Evolutionary conservation across 2,113 vertebrate genomes (phyloP).

Genomic region (Urocolius indicus): DNA sequence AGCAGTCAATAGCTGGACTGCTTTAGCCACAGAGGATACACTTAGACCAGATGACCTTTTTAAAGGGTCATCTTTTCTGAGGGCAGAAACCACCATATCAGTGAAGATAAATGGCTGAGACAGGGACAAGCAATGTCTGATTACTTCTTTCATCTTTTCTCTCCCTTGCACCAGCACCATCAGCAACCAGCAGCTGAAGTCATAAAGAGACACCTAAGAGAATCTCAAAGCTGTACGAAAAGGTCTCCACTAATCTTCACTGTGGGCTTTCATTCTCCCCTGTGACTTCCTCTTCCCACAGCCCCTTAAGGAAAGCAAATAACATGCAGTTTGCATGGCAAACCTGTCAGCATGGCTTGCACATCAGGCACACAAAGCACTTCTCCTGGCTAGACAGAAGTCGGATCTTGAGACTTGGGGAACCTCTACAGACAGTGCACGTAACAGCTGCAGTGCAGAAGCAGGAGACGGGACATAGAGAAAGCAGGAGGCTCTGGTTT

Average conservation of each 20-base stretch:
- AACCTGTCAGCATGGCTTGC: background rate
- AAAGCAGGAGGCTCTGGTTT: background rate
- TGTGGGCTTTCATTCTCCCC: background rate
- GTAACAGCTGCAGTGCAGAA: background rate
- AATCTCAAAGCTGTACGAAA: background rate
- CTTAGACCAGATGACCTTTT: background rate
- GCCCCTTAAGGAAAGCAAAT: background rate
- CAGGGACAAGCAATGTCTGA: background rate
- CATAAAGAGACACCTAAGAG: background rate
- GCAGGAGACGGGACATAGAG: background rate
- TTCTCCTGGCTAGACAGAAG: background rate
- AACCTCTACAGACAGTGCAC: background rate
- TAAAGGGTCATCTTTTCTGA: background rate
- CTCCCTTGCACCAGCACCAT: background rate
- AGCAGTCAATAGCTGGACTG: background rate
- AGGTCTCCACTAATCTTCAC: background rate
- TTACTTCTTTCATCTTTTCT: background rate
- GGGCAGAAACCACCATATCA: background rate
- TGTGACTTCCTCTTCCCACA: background rate
- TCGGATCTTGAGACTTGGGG: background rate
- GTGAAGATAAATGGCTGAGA: background rate
- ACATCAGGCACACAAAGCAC: background rate
- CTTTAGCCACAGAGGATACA: background rate
- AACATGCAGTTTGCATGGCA: background rate
- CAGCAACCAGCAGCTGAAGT: background rate